These are phyloP conservation scores for Myopa tessellatipennis DNA, from an alignment of 2,888 invertebrate genomes.

Conservation along the genomic window DNA sequence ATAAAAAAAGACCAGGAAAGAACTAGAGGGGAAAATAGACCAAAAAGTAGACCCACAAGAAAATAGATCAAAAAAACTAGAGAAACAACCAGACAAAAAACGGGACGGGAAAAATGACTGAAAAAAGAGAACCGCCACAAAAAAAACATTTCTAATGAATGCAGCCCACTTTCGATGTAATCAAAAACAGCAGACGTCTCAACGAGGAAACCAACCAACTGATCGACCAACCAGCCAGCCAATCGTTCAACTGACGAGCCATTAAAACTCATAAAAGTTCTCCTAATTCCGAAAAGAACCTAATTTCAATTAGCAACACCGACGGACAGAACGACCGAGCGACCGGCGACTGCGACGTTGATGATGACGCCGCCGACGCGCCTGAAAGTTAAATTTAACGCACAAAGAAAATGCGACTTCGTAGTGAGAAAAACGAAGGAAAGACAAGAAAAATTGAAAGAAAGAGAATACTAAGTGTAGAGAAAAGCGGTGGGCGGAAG, in stretches of 20 bases:
- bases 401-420: neutral
- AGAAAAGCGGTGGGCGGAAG: neutral
- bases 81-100: too few relatives aligned
- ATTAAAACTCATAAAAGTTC: conserved; percentile 27
- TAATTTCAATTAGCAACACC: conserved; percentile 30
- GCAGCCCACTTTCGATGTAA: conserved; percentile 1
- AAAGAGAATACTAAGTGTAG: neutral
- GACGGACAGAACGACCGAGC: neutral
- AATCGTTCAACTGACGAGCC: neutral
- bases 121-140: neutral
- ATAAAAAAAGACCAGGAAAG: neutral
- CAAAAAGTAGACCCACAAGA: too few relatives aligned
- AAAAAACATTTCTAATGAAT: neutral
- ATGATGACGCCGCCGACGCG: conserved; percentile 4
- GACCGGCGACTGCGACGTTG: neutral
- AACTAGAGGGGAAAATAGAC: too few relatives aligned
- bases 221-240: neutral
- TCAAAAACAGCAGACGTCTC: conserved; percentile 19
- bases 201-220: neutral
- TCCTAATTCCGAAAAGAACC: neutral
- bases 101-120: too few relatives aligned
- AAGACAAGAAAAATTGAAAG: neutral
- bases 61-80: too few relatives aligned
- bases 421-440: neutral
- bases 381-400: conserved; percentile 9